Conservation (phyloP, 2,113 vertebrate species). For the Peromyscus maniculatus region DNA sequence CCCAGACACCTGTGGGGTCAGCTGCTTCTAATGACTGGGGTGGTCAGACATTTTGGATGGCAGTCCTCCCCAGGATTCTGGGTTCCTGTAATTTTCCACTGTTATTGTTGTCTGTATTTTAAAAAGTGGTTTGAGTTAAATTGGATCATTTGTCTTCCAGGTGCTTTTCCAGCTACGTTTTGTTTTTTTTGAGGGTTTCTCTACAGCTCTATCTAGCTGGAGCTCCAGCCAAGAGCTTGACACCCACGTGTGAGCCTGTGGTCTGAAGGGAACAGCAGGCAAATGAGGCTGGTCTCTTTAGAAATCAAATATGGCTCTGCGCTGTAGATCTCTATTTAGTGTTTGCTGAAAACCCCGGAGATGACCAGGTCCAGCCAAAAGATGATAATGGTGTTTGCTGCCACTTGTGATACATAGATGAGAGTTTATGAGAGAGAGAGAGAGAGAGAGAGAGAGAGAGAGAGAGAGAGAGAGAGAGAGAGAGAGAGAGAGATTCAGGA, state of each 20-base stretch:
- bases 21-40: background rate
- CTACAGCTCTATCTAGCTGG: constrained; percentile 59
- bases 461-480: background rate
- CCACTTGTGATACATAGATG: background rate
- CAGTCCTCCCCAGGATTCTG: background rate
- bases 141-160: constrained; percentile 75
- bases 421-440: background rate
- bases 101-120: constrained; percentile 79
- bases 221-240: constrained; percentile 51
- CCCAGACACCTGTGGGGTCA: background rate
- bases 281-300: background rate
- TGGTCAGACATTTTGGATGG: background rate
- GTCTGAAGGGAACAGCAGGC: constrained; percentile 45
- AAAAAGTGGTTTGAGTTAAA: constrained; percentile 78
- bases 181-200: constrained; percentile 74
- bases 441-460: background rate
- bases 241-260: constrained; percentile 75
- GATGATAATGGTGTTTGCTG: background rate
- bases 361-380: background rate
- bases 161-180: constrained; percentile 80
- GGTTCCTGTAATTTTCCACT: constrained; percentile 81
- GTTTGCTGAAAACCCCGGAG: constrained; percentile 43
- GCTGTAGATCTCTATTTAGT: background rate
- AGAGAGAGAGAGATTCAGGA: background rate
- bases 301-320: background rate